Evolutionary conservation across 1,140 invertebrate species (phyloP).

Genomic region (Cydia pomonella): DNA sequence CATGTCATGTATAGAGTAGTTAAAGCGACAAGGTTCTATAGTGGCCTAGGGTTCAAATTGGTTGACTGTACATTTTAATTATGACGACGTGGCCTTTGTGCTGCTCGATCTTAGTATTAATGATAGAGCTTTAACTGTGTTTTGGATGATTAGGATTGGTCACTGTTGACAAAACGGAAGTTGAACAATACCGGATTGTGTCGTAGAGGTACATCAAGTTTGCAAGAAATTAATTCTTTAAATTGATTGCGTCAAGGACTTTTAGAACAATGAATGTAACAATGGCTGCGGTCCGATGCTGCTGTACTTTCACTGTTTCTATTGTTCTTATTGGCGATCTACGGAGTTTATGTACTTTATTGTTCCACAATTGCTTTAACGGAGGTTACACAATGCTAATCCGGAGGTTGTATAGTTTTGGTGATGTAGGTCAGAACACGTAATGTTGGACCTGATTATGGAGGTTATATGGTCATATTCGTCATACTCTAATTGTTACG

Average conservation of each 20-base stretch:
- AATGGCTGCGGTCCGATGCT: slow-evolving; percentile 63
- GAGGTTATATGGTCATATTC: neutral
- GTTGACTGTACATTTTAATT: too few relatives aligned
- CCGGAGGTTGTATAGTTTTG: slow-evolving; percentile 37
- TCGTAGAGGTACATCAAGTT: neutral
- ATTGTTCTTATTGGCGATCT: slow-evolving; percentile 70
- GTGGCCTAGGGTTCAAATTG: too few relatives aligned
- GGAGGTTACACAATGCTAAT: slow-evolving; percentile 50
- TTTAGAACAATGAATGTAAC: slow-evolving; percentile 70
- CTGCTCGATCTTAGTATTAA: slow-evolving; percentile 16
- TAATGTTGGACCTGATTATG: slow-evolving; percentile 34
- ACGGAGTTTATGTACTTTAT: slow-evolving; percentile 46
- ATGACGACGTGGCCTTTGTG: too few relatives aligned
- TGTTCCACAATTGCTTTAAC: slow-evolving; percentile 44
- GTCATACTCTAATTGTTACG: slow-evolving; percentile 11
- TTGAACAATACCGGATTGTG: slow-evolving; percentile 30
- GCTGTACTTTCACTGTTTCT: slow-evolving; percentile 67
- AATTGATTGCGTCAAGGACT: slow-evolving; percentile 69
- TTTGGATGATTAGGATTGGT: neutral
- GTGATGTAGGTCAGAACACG: slow-evolving; percentile 41
- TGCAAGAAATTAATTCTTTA: slow-evolving; percentile 36
- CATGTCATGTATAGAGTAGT: too few relatives aligned
- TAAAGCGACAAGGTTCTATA: too few relatives aligned
- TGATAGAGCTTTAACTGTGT: neutral
- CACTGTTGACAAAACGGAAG: slow-evolving; percentile 22